These are phyloP conservation scores for Amphiduros pacificus DNA, from an alignment of 2,888 invertebrate genomes.

Conservation along the genomic window DNA sequence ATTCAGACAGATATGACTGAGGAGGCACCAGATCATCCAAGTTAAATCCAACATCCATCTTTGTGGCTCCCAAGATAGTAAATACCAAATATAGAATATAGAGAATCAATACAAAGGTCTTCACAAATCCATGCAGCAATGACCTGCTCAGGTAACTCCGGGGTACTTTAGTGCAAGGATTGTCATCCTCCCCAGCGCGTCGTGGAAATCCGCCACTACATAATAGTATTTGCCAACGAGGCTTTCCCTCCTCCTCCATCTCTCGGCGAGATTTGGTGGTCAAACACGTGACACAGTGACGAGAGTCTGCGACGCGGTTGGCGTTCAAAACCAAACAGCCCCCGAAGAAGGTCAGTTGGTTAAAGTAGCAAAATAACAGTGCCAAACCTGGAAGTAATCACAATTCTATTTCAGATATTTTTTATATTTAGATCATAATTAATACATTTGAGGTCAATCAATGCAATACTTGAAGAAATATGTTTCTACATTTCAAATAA, in stretches of 20 bases:
- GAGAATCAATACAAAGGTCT: conserved; percentile 20
- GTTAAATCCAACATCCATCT: conserved; percentile 30
- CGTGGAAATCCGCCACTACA: conserved; percentile 23
- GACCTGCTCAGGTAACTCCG: conserved; percentile 12
- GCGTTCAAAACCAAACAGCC: conserved; percentile 46
- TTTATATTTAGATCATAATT: too few species aligned
- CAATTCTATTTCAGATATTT: too few species aligned
- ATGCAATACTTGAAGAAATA: too few species aligned
- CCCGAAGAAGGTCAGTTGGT: conserved; percentile 44
- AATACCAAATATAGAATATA: conserved; percentile 25
- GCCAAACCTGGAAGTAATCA: conserved; percentile 40
- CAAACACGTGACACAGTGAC: conserved; percentile 35
- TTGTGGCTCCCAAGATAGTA: conserved; percentile 29
- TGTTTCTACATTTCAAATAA: too few species aligned
- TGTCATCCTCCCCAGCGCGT: conserved; percentile 25
- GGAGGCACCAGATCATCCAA: conserved; percentile 28
- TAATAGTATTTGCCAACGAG: conserved; percentile 1
- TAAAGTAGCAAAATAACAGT: conserved; percentile 46
- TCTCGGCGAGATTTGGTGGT: conserved; percentile 27
- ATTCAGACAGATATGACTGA: conserved; percentile 27
- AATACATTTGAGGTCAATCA: too few species aligned
- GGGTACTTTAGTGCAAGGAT: conserved; percentile 19
- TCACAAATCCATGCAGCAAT: conserved; percentile 25
- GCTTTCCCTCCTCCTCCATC: conserved; percentile 21
- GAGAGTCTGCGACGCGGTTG: conserved; percentile 31